phyloP scores from a whole-genome alignment of 2,888 invertebrate species.

The Polyploca ridens region DNA sequence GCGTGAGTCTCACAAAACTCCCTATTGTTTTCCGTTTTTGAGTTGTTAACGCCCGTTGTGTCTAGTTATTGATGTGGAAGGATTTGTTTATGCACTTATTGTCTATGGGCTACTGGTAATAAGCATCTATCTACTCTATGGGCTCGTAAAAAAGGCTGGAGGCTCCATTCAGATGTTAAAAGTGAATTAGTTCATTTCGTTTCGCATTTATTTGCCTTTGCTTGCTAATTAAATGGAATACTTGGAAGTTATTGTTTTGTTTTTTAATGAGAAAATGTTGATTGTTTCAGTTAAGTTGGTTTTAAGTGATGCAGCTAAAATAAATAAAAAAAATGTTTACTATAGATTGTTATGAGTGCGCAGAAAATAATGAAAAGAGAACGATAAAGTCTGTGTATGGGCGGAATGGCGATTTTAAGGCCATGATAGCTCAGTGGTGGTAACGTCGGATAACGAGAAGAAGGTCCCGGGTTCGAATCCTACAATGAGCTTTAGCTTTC shows the following conservation, averaged over 20 bases:
- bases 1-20: constrained; percentile 52
- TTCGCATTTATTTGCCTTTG: constrained; percentile 7
- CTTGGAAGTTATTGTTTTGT: constrained; percentile 3
- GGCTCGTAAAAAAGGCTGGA: constrained; percentile 18
- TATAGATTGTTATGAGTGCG: too few species aligned
- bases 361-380: too few species aligned
- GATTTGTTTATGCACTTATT: constrained; percentile 49
- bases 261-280: not conserved
- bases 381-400: too few species aligned
- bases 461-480: too few species aligned
- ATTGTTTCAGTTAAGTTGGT: not conserved
- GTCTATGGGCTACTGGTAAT: constrained; percentile 48
- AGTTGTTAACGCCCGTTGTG: constrained; percentile 59
- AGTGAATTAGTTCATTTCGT: constrained; percentile 11
- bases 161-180: constrained; percentile 13
- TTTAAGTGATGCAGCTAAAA: not conserved
- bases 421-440: too few species aligned
- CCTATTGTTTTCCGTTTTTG: constrained; percentile 58
- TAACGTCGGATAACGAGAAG: too few species aligned
- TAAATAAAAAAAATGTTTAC: too few species aligned
- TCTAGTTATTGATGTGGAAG: constrained; percentile 53
- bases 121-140: not conserved
- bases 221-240: constrained; percentile 11
- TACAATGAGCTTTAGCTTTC: too few species aligned
- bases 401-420: too few species aligned